Evolutionary conservation across 2,888 invertebrate species (phyloP).

Genomic region (Trachelus iudaicus): DNA sequence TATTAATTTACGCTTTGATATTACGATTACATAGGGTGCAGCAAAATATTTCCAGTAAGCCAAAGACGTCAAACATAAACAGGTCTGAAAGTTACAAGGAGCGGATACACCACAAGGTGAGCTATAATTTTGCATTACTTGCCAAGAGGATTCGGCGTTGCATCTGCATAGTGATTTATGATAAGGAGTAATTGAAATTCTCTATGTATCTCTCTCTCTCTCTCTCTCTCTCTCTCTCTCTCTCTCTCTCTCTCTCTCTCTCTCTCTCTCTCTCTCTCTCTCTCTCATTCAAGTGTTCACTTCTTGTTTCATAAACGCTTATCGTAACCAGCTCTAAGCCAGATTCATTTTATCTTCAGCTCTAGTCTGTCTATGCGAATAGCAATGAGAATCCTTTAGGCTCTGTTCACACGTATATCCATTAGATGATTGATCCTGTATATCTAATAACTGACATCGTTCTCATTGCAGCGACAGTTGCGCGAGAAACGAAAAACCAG

Average conservation of each 20-base stretch:
- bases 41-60: slow-evolving; percentile 65
- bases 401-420: neutral
- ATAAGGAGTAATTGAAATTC: neutral
- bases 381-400: neutral
- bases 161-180: neutral
- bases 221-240: too few species aligned
- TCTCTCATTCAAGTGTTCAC: neutral
- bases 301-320: neutral
- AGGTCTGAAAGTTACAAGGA: slow-evolving; percentile 82
- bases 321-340: neutral
- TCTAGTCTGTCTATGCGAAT: neutral
- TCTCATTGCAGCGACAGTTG: slow-evolving; percentile 71
- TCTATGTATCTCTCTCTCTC: neutral
- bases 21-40: slow-evolving; percentile 54
- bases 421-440: neutral
- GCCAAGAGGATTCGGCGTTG: neutral
- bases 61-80: slow-evolving; percentile 68
- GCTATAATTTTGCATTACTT: neutral
- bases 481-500: slow-evolving; percentile 81
- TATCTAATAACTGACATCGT: neutral
- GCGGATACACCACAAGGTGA: slow-evolving; percentile 70
- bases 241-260: too few species aligned
- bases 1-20: slow-evolving; percentile 40
- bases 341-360: neutral
- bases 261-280: too few species aligned